Base-by-base conservation (phyloP, 2,888 invertebrate species). In the Gastrophysa polygoni region DNA sequence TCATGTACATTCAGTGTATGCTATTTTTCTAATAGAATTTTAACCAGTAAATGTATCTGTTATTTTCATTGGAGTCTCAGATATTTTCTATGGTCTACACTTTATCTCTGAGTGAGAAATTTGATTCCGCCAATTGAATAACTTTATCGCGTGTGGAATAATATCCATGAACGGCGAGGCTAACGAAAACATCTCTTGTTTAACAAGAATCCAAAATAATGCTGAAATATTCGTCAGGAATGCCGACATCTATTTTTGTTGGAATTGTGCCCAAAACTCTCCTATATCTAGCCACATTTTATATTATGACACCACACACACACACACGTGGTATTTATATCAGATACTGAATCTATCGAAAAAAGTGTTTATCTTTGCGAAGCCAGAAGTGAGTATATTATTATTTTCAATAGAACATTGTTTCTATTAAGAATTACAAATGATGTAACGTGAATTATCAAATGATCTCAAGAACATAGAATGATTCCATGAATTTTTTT, bases 221-320 rank as follows among this genome's bases (percentile, higher is more conserved):
- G 24, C 34, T 47, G 46, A 57, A 51, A 63, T 58, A 50, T 38
- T 49, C 49, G 20, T 24, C 43, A 51, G 38, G 49, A 58, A 62
- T 57, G 28, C 44, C 59, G 63, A 61, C 51, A 64, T 56, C 58
- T 50, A 55, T 61, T 57, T 57, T 59, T 34, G 14, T 54, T 68
- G 68, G 68, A 52, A 20, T 2, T 11, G 10, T 18, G 57, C 68
- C 68, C 66, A 50, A 54, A 58, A 57, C 56, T 63, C 61, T 51
- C 59, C 47, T 66, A 65, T 68, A 68, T 64, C 7, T 38, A 60
- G 55, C 49, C 29, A 60, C 56, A 34, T 20, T 59, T 59, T 61
- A 29, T 20, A 55, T 48, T 44, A 21, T 55, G 50, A 43, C 50
- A 44, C 59, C 64, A 62, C 34, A 67, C 57, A 61, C 54, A 34